Evolutionary conservation across 2,888 invertebrate species (phyloP), one percentile per base, ranked within the genome.

Genomic region (Adineta ricciae): DNA sequence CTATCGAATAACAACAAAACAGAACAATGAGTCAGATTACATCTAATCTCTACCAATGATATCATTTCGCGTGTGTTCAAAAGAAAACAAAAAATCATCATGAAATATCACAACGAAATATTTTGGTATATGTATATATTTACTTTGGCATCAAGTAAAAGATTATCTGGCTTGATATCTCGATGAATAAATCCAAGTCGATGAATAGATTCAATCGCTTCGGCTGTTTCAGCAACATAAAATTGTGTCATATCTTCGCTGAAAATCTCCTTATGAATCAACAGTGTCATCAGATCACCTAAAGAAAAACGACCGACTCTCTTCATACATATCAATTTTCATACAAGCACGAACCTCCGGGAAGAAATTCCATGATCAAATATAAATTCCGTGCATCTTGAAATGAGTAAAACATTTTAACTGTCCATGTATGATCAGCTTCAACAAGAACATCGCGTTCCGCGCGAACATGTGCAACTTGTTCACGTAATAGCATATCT

Each of bases 321-420:
- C 46, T 46, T 46, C 46, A 46, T 46, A 11, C 11, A 46, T 5
- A 46, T 46, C 5, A 98, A 99, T 92, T 99, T 99, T 99, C 99
- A 50, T 7, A 16, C 27, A 9, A 56, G 1, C 27, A 64, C 64
- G 14, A 64, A 93, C 97, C 98, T 88, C 98, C 99, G 46, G 99
- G 98, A 88, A 99, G 93, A 92, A 99, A 99, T 92, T 99, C 99
- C 99, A 99, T 99, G 89, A 99, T 98, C 89, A 99, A 93, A 93
- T 99, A 99, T 87, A 99, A 93, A 92, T 98, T 99, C 90, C 96
- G 94, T 83, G 96, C 95, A 92, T 99, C 99, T 92, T 98, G 91
- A 93, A 98, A 98, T 91, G 96, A 96, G 93, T 98, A 99, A 92
- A 96, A 99, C 99, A 99, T 99, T 92, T 97, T 99, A 86, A 99